Evolutionary conservation across 1,140 invertebrate species (phyloP).

Genomic region (Drusus annulatus): DNA sequence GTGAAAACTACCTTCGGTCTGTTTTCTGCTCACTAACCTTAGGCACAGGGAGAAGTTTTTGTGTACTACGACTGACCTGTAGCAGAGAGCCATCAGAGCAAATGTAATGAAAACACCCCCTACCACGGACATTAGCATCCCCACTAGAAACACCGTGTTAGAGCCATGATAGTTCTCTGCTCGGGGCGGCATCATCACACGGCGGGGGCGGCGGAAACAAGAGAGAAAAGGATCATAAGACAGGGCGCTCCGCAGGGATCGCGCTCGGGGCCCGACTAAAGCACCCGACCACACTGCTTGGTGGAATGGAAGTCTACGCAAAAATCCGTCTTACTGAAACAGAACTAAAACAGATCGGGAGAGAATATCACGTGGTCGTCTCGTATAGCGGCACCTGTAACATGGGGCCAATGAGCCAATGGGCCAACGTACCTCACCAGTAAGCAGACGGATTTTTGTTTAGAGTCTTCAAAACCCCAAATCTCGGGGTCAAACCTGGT

Average conservation of each 20-base stretch:
- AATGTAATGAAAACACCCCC: constrained; percentile 98
- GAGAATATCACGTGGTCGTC: constrained; percentile 1
- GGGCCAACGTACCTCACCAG: neutral
- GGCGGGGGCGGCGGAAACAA: constrained; percentile 54
- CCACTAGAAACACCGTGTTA: constrained; percentile 96
- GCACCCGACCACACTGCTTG: too few species aligned
- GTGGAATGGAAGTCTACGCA: constrained; percentile 34
- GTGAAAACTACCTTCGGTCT: constrained; percentile 78
- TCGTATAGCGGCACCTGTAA: constrained; percentile 20
- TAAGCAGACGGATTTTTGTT: constrained; percentile 57
- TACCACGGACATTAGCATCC: constrained; percentile 97
- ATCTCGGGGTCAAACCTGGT: neutral
- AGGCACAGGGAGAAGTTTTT: constrained; percentile 97
- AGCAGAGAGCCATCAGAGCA: constrained; percentile 98
- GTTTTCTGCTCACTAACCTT: constrained; percentile 92
- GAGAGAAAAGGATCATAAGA: constrained; percentile 52
- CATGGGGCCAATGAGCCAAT: neutral
- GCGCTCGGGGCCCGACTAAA: constrained; percentile 57
- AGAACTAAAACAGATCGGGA: constrained; percentile 38
- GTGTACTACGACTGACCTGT: constrained; percentile 99
- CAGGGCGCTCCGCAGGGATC: neutral
- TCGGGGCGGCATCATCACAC: constrained; percentile 63
- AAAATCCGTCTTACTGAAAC: constrained; percentile 44
- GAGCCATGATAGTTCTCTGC: constrained; percentile 94
- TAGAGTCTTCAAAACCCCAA: constrained; percentile 46